These are phyloP conservation scores for Eupithecia exiguata DNA, from an alignment of 2,888 invertebrate species.

Conservation along the genomic window DNA sequence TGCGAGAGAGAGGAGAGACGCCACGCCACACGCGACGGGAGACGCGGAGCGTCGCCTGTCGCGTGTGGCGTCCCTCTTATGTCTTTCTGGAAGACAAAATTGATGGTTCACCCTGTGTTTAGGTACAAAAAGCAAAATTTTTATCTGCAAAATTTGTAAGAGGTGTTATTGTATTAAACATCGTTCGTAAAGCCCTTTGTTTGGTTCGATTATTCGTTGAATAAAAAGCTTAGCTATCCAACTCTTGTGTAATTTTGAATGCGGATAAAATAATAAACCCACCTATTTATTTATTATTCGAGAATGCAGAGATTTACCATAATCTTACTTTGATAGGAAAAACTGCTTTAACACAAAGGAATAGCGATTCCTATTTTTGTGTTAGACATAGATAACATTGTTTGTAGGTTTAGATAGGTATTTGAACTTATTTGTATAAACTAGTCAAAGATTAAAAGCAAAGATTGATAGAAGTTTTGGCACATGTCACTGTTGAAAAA, in stretches of 20 bases:
- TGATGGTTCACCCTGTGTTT: not conserved
- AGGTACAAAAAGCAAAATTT: not conserved
- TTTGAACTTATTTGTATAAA: not conserved
- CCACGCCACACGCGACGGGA: too few relatives aligned
- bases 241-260: not conserved
- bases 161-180: constrained; percentile 24
- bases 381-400: not conserved
- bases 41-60: too few relatives aligned
- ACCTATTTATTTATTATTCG: not conserved
- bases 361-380: not conserved
- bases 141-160: not conserved
- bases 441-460: constrained; percentile 30
- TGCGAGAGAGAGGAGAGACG: too few relatives aligned
- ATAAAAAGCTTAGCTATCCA: constrained; percentile 51
- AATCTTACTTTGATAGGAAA: not conserved
- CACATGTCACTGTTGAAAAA: constrained; percentile 70
- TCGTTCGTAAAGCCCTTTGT: constrained; percentile 31
- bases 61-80: too few relatives aligned
- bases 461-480: constrained; percentile 49
- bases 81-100: not conserved
- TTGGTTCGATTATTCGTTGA: constrained; percentile 34
- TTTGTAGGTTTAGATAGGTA: not conserved
- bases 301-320: not conserved
- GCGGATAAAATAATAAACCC: not conserved
- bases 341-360: not conserved